Evolutionary conservation across 2,113 vertebrate species (phyloP), one percentile per base, ranked within the genome.

Genomic region (Ardeotis arabs): DNA sequence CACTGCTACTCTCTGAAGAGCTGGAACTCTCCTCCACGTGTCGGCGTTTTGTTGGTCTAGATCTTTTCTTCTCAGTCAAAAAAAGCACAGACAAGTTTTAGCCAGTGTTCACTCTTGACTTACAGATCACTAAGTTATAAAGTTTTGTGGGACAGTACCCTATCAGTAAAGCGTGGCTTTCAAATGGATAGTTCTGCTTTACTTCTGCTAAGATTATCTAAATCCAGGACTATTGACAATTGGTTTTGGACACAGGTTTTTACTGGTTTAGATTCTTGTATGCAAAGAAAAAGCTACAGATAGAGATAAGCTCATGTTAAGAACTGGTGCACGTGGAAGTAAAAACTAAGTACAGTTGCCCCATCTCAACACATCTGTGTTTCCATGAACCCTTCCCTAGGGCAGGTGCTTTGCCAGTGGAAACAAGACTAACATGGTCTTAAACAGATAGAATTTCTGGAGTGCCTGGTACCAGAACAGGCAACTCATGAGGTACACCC

Each of bases 1-100:
- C 97, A 1, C 95, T 96, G 93, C 89, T 90, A 14, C 89, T 95
- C 59, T 96, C 97, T 2, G 93, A 87, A 13, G 49, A 35, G 82
- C 64, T 92, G 76, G 53, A 91, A 27, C 83, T 95, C 15, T 68
- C 81, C 17, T 81, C 19, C 8, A 3, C 0, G 0, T 49, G 96
- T 68, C 3, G 89, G 7, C 29, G 49, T 66, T 86, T 96, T 27
- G 9, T 6, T 8, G 6, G 52, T 24, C 39, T 8, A 39, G 53
- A 87, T 63, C 21, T 85, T 84, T 93, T 96, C 79, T 82, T 80
- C 63, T 85, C 27, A 20, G n/a, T 16, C 28, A 67, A 75, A 92
- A 67, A n/a, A 62, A 20, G 25, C 56, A 97, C 29, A 81, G 56
- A 78, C 6, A 50, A 59, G 29, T 74, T 82, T n/a, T 69, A 90